Evolutionary conservation across 2,113 vertebrate species (phyloP), one percentile per base, ranked within the genome.

Genomic region (Mesitornis unicolor): DNA sequence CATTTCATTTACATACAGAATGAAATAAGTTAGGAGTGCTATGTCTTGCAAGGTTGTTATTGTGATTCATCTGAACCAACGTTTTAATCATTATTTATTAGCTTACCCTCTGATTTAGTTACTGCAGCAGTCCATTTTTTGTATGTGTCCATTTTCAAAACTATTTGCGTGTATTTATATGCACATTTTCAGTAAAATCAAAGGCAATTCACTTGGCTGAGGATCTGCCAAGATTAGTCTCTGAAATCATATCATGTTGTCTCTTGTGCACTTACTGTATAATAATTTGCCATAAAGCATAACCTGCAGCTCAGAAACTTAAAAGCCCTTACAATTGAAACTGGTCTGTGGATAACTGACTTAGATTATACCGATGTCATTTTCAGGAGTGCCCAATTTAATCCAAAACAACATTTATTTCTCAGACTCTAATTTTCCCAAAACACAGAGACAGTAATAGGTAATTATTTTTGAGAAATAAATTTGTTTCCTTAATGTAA

Each of bases 251-350:
- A 91, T 94, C 50, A 56, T 71, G 70, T 84, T 95, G 29, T 92
- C 50, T 95, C 53, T 92, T 64, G 56, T 60, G 53, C 77, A 84
- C 69, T 97, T 93, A 91, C 33, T 71, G 31, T 92, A 78, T 90
- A 97, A 97, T 84, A 96, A 31, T 94, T 90, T 77, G 22, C 40
- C 31, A 76, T 97, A 95, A 97, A 96, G 83, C 43, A 94, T 89
- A 97, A 89, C 51, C 78, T 93, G 65, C 48, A 95, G 42, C 65
- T 92, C 63, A 81, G 38, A 94, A 88, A 33, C 2, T 53, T 95
- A 86, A 93, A 95, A 97, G 19, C 33, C 42, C 54, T 90, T 95
- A 38, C 31, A 79, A n/a, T 84, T 81, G 87, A 90, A 95, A 90
- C 56, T 69, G 35, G 18, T 76, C 69, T 47, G 7, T 56, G 74